Evolutionary conservation across 2,888 invertebrate species (phyloP).

Genomic region (Subacronicta megacephala): DNA sequence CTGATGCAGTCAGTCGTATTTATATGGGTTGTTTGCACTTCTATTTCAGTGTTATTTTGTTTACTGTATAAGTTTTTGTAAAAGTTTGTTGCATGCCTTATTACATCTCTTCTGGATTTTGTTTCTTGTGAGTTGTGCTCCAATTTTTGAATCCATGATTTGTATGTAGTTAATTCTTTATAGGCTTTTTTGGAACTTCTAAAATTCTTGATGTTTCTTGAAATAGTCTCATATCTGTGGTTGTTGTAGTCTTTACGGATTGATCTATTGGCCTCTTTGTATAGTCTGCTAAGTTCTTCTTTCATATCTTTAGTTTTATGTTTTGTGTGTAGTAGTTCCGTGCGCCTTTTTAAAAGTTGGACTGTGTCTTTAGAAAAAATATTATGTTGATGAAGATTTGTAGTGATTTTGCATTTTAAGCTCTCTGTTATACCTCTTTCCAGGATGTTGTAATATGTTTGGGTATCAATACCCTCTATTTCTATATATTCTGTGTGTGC

Average conservation of each 20-base stretch:
- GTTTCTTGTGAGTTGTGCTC: constrained; percentile 14
- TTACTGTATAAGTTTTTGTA: neutral
- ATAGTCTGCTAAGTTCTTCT: neutral
- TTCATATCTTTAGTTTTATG: neutral
- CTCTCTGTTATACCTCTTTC: neutral
- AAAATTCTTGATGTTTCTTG: constrained; percentile 34
- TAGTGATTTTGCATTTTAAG: constrained; percentile 5
- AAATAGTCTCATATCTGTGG: constrained; percentile 9
- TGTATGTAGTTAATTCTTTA: constrained; percentile 33
- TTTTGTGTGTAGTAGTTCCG: constrained; percentile 3
- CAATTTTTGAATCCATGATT: constrained; percentile 21
- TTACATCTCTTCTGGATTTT: constrained; percentile 32
- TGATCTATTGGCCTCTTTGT: neutral
- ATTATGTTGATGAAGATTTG: constrained; percentile 7
- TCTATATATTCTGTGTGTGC: neutral
- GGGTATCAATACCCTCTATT: neutral
- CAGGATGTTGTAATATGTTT: neutral
- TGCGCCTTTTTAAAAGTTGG: neutral
- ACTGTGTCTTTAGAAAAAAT: constrained; percentile 12
- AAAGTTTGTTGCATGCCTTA: constrained; percentile 30
- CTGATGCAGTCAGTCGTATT: neutral
- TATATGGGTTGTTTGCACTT: neutral
- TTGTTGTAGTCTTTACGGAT: neutral
- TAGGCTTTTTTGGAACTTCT: constrained; percentile 35
- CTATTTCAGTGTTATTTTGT: constrained; percentile 12